Evolutionary conservation across 30 jellyfish, hydroid and myxozoan genomes (phyloP).

Genomic region (Turritopsis rubra): DNA sequence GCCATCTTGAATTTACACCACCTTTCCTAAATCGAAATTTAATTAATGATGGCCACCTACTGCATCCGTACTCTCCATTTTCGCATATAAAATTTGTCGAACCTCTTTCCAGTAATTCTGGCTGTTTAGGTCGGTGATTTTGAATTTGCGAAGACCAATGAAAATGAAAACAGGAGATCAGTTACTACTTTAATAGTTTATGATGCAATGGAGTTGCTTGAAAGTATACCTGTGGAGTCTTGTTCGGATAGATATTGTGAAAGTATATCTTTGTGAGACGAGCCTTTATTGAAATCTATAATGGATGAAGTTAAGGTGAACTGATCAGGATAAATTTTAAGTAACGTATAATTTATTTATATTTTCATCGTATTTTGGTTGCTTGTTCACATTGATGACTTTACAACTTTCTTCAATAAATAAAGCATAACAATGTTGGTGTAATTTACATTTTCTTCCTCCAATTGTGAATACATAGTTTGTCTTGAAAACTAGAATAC

Average conservation of each 20-base stretch:
- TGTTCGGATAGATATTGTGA: neutral
- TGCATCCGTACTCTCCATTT: neutral
- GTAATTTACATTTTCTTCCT: neutral
- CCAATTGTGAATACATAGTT: neutral
- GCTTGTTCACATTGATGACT: neutral
- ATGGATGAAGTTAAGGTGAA: too few relatives aligned
- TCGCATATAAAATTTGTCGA: neutral
- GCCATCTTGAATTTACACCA: neutral
- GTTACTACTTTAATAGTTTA: neutral
- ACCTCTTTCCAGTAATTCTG: neutral
- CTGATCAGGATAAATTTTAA: too few relatives aligned
- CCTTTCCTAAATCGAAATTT: neutral
- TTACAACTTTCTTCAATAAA: too few relatives aligned
- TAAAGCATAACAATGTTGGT: neutral
- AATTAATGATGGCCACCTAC: neutral
- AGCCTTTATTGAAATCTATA: too few relatives aligned
- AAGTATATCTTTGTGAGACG: too few relatives aligned
- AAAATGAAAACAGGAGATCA: neutral
- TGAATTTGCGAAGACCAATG: neutral
- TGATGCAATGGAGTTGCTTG: neutral
- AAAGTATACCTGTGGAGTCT: neutral
- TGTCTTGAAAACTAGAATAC: neutral
- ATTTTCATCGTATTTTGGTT: neutral
- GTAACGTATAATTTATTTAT: too few relatives aligned
- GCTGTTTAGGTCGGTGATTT: neutral